A percentile compares a stretch with the other conserved stretches of the same genome.
These are phyloP conservation scores for Anarrhichthys ocellatus DNA, from an alignment of 2,113 vertebrate species.

Conservation along the genomic window DNA sequence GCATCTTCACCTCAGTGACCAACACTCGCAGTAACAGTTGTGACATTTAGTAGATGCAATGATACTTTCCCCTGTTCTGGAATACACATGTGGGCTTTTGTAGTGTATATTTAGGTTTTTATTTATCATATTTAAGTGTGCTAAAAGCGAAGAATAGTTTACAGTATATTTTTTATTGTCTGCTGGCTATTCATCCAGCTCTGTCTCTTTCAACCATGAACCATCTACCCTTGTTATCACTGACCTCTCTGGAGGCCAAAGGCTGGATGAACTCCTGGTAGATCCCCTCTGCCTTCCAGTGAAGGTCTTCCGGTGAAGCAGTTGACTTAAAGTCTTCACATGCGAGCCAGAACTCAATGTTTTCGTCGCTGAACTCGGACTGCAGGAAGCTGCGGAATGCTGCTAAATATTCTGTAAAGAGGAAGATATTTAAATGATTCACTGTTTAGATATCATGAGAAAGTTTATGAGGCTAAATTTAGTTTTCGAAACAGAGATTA, in stretches of 20 bases:
- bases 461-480: neutral
- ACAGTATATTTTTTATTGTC: neutral
- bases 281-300: slow-evolving; percentile 72
- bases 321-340: slow-evolving; percentile 76
- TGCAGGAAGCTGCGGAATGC: slow-evolving; percentile 77
- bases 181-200: neutral
- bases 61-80: too few species aligned
- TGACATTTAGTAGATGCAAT: neutral
- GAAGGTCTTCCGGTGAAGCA: slow-evolving; percentile 50
- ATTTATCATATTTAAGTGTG: neutral
- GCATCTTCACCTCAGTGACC: neutral
- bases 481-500: neutral
- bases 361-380: slow-evolving; percentile 83
- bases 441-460: neutral
- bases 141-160: neutral
- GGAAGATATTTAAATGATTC: neutral
- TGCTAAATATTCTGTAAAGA: slow-evolving; percentile 63
- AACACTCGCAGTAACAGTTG: neutral
- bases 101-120: too few species aligned
- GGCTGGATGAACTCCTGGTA: slow-evolving; percentile 79
- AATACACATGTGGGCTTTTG: too few species aligned
- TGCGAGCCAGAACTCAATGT: slow-evolving; percentile 82
- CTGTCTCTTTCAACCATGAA: neutral
- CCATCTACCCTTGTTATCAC: neutral
- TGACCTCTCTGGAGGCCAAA: slow-evolving; percentile 77